Conservation (phyloP, 2,888 invertebrate species). For the Marasmarcha lunaedactyla region DNA sequence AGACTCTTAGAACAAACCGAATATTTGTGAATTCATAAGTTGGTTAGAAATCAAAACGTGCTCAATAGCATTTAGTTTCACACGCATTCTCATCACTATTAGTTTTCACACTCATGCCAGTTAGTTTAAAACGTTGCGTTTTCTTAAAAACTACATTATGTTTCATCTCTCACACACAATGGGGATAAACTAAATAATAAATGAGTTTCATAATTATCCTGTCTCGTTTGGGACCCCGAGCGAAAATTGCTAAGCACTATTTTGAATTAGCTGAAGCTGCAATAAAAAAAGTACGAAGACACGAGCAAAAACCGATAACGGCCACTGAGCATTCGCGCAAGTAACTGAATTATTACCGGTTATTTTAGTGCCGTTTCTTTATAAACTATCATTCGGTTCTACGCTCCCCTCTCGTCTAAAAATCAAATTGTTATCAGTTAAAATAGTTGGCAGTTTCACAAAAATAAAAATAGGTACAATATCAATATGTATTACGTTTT, state of each 20-base stretch:
- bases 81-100: slow-evolving; percentile 30
- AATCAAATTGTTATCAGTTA: slow-evolving; percentile 59
- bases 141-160: slow-evolving; percentile 2
- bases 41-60: neutral
- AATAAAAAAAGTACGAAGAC: slow-evolving; percentile 34
- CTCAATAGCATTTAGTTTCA: slow-evolving; percentile 4
- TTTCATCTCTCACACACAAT: neutral
- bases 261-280: slow-evolving; percentile 48
- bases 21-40: no score
- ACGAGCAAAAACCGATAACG: slow-evolving; percentile 26
- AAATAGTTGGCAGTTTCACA: slow-evolving; percentile 14
- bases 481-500: neutral
- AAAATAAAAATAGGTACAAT: neutral
- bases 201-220: slow-evolving; percentile 35
- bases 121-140: slow-evolving; percentile 22
- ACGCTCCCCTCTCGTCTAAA: slow-evolving; percentile 67
- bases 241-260: slow-evolving; percentile 35
- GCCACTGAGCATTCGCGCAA: slow-evolving; percentile 39
- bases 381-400: slow-evolving; percentile 45
- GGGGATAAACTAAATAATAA: slow-evolving; percentile 17
- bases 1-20: no score
- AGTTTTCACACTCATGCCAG: slow-evolving; percentile 47
- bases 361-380: slow-evolving; percentile 38
- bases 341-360: slow-evolving; percentile 52
- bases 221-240: slow-evolving; percentile 35